phyloP scores from a whole-genome alignment of 2,888 invertebrate species.

The Eumacrocentrus americanus region DNA sequence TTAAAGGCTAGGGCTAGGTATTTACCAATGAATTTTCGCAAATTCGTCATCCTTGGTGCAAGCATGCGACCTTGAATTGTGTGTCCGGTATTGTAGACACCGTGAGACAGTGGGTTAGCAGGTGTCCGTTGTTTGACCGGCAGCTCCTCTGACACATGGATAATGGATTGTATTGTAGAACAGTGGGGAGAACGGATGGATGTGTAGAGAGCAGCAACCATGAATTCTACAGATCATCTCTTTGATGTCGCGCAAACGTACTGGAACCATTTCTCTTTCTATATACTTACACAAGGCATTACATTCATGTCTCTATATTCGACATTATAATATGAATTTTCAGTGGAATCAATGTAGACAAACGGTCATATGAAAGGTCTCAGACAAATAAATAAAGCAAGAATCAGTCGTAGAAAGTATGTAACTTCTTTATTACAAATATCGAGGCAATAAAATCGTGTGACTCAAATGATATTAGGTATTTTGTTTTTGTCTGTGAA shows the following conservation, averaged over 20 bases:
- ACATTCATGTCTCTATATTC: slow-evolving; percentile 33
- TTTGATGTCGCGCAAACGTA: slow-evolving; percentile 19
- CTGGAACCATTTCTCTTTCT: slow-evolving; percentile 1
- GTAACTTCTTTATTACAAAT: slow-evolving; percentile 15
- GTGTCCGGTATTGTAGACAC: slow-evolving; percentile 18
- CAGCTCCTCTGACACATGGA: slow-evolving; percentile 42
- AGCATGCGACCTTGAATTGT: slow-evolving; percentile 45
- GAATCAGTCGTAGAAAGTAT: slow-evolving; percentile 4
- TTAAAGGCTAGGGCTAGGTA: background rate
- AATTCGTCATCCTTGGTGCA: slow-evolving; percentile 56
- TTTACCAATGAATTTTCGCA: slow-evolving; percentile 60
- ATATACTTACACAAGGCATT: slow-evolving; percentile 1
- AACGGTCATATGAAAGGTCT: slow-evolving; percentile 17
- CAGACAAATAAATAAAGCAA: slow-evolving; percentile 4
- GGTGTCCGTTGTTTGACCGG: slow-evolving; percentile 53
- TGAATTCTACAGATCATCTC: slow-evolving; percentile 10
- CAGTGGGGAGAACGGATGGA: slow-evolving; percentile 20
- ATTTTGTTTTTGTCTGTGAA: background rate
- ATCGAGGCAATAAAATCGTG: background rate
- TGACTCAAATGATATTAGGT: too few species aligned
- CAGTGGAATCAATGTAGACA: too few species aligned
- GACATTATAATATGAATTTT: background rate
- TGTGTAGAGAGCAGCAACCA: slow-evolving; percentile 1
- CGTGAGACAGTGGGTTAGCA: slow-evolving; percentile 47
- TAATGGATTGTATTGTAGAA: slow-evolving; percentile 13